A percentile compares a stretch with the other conserved stretches of the same genome.
Conservation (phyloP, 2,888 invertebrate genomes). For the Tanypteryx hageni region DNA sequence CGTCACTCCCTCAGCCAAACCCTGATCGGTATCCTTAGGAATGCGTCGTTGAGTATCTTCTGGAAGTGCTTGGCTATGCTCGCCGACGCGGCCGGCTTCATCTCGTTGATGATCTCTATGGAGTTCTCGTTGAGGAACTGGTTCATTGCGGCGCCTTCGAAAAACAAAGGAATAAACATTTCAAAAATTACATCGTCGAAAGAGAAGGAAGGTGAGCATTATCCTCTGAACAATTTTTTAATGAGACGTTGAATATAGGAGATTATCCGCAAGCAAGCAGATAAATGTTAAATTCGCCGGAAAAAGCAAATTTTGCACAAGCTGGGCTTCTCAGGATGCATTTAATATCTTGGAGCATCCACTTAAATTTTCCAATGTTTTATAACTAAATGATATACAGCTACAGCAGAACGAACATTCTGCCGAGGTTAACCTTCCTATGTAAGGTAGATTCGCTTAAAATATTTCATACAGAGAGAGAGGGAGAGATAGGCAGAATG, state of each 20-base stretch:
- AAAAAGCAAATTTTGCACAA: no score
- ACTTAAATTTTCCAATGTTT: no score
- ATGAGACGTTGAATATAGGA: not conserved
- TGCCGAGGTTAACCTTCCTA: no score
- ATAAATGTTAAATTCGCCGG: no score
- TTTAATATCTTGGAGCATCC: no score
- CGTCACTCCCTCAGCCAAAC: conserved; percentile 78
- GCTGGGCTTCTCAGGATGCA: no score
- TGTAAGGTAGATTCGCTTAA: no score
- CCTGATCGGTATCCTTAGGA: conserved; percentile 84
- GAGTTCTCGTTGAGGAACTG: conserved; percentile 89
- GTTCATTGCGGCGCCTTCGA: conserved; percentile 87
- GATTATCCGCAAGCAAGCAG: no score
- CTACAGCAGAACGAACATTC: no score
- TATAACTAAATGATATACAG: no score
- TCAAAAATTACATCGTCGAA: not conserved
- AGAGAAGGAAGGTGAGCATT: not conserved
- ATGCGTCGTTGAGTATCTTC: conserved; percentile 84
- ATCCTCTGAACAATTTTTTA: not conserved
- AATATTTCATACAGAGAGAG: no score
- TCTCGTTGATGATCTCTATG: conserved; percentile 88
- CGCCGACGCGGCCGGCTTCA: conserved; percentile 85
- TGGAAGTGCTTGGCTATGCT: conserved; percentile 86
- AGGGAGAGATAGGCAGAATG: no score
- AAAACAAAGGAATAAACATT: conserved; percentile 37